Conservation (phyloP, 2,797 vertebrate species). For the Acrossocheilus wenchowensis region DNA sequence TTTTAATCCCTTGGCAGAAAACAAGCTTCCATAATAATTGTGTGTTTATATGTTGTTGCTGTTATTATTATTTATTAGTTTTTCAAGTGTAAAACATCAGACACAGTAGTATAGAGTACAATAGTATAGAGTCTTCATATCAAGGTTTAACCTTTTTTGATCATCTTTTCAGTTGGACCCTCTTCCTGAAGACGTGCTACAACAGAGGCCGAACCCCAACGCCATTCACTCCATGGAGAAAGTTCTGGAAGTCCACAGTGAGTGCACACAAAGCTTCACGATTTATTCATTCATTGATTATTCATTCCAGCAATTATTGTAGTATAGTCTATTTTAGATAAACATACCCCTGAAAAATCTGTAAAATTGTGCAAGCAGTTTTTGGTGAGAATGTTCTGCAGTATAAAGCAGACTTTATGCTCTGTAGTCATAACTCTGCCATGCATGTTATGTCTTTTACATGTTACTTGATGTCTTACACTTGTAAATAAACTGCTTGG, state of each 20-base stretch:
- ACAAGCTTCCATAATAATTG: too few species aligned
- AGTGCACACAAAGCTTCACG: constrained; percentile 67
- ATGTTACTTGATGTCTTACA: neutral
- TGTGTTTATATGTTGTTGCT: too few species aligned
- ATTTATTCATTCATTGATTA: neutral
- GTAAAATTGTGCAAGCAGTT: neutral
- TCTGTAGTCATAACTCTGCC: neutral
- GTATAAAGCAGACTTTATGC: neutral
- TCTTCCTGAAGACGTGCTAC: constrained; percentile 88
- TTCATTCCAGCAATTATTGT: neutral
- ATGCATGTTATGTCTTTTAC: neutral
- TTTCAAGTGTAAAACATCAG: too few species aligned
- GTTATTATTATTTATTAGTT: too few species aligned
- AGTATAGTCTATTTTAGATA: constrained; percentile 1
- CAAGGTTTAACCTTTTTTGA: neutral
- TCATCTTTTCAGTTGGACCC: constrained; percentile 85
- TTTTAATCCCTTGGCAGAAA: too few species aligned
- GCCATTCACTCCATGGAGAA: constrained; percentile 94
- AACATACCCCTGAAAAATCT: neutral
- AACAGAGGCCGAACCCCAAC: constrained; percentile 90
- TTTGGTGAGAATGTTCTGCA: neutral
- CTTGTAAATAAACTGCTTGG: neutral
- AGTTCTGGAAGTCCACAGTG: constrained; percentile 91
- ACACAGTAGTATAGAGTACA: too few species aligned
- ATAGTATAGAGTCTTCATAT: neutral